phyloP scores from a whole-genome alignment of 2,113 vertebrate species.

The Barbus barbus region DNA sequence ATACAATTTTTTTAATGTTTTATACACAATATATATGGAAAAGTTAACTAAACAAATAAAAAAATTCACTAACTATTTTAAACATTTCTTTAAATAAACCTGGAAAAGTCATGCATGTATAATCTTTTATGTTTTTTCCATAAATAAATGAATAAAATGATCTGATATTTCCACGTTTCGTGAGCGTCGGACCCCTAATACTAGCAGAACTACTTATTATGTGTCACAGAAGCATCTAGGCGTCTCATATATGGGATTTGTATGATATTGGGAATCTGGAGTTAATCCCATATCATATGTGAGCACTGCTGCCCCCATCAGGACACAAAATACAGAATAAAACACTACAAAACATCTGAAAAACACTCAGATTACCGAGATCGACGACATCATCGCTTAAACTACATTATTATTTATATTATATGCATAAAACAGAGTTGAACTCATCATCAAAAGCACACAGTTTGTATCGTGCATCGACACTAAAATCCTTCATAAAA shows the following conservation, averaged over 20 bases:
- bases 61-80: too few relatives aligned
- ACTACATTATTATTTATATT: background rate
- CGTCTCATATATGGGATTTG: background rate
- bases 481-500: constrained; percentile 42
- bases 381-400: too few relatives aligned
- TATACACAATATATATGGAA: background rate
- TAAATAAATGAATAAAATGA: too few relatives aligned
- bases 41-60: background rate
- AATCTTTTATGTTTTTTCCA: too few relatives aligned
- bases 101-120: too few relatives aligned
- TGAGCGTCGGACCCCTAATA: background rate
- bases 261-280: background rate
- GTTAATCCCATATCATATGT: constrained; percentile 11
- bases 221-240: background rate
- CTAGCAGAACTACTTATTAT: background rate
- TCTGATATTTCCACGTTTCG: background rate
- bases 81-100: too few relatives aligned
- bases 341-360: background rate
- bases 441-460: background rate
- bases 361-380: background rate
- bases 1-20: background rate
- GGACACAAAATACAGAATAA: constrained; percentile 28
- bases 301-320: constrained; percentile 62
- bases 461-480: background rate
- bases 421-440: background rate